These are phyloP conservation scores for Chaetodon trifascialis DNA, from an alignment of 2,113 vertebrate species.

Conservation along the genomic window DNA sequence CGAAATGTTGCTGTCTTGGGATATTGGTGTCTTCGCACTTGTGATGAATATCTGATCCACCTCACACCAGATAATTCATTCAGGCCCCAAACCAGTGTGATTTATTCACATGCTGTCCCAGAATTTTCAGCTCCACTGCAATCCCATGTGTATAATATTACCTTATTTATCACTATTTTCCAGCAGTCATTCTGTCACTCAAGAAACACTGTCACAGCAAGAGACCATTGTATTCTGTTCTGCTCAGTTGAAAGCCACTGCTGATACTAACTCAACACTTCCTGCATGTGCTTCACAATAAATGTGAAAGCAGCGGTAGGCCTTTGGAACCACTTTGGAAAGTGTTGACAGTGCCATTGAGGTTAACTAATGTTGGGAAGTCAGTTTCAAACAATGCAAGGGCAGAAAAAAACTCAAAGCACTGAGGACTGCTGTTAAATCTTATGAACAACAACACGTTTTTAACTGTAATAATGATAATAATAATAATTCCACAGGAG, in stretches of 20 bases:
- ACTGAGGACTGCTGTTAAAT: not conserved
- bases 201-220: conserved; percentile 51
- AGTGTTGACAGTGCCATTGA: conserved; percentile 28
- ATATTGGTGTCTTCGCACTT: conserved; percentile 8
- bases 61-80: conserved; percentile 4
- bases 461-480: not conserved
- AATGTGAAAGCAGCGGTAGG: conserved; percentile 43
- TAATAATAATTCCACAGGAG: not conserved
- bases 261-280: conserved; percentile 56
- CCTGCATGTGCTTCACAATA: conserved; percentile 32
- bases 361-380: conserved; percentile 26
- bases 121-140: conserved; percentile 33
- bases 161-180: conserved; percentile 63
- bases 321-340: conserved; percentile 26
- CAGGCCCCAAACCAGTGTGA: conserved; percentile 9
- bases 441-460: conserved; percentile 2
- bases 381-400: conserved; percentile 10
- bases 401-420: not conserved
- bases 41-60: conserved; percentile 1
- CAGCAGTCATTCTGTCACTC: conserved; percentile 55
- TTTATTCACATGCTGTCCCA: conserved; percentile 24
- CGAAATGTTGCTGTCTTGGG: conserved; percentile 18
- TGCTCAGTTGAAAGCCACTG: conserved; percentile 57
- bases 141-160: conserved; percentile 33
- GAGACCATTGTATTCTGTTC: conserved; percentile 57